Conservation (phyloP, 2,888 invertebrate genomes). For the Antheraea yamamai region DNA sequence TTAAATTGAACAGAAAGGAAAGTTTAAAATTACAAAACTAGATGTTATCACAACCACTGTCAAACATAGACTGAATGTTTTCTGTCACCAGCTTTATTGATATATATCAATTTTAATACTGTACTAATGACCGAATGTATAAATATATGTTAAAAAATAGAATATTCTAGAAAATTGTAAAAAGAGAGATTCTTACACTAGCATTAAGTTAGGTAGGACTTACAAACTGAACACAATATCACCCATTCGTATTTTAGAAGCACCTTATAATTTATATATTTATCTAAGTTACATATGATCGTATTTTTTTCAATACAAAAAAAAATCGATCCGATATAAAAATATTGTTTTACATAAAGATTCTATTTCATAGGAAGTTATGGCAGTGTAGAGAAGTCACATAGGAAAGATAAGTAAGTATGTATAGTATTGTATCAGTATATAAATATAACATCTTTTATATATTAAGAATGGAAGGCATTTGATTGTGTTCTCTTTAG, state of each 20-base stretch:
- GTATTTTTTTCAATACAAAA: background rate
- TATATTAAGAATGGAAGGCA: background rate
- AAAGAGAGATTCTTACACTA: background rate
- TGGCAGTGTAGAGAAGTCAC: constrained; percentile 2
- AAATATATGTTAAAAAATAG: background rate
- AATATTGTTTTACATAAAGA: background rate
- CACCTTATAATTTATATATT: constrained; percentile 1
- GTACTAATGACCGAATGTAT: background rate
- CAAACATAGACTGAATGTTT: background rate
- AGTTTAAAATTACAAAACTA: background rate
- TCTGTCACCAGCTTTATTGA: background rate
- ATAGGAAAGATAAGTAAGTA: background rate
- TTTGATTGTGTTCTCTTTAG: background rate
- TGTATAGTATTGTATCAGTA: background rate
- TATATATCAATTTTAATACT: background rate
- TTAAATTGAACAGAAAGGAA: background rate
- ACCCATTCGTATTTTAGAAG: constrained; percentile 5
- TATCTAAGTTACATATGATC: background rate
- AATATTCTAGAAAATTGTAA: background rate
- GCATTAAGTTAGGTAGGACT: background rate
- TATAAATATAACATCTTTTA: background rate
- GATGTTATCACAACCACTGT: background rate
- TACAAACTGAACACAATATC: constrained; percentile 20
- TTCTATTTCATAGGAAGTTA: constrained; percentile 2
- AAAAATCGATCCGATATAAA: background rate